These are phyloP conservation scores for Yponomeuta plumbellus DNA, from an alignment of 2,888 invertebrate species.

Conservation along the genomic window DNA sequence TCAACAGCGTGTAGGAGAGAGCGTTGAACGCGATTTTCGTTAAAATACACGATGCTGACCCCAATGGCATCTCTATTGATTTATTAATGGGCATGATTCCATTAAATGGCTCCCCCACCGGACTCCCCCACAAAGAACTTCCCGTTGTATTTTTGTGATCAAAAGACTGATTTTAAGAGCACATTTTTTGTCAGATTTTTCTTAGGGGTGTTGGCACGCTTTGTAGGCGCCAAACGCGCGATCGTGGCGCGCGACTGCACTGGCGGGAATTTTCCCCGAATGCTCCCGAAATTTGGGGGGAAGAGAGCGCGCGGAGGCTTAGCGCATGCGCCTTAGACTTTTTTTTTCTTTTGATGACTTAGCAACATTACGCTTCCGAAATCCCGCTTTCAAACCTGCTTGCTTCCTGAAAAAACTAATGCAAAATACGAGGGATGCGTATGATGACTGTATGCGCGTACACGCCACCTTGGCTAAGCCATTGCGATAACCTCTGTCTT, in stretches of 20 bases:
- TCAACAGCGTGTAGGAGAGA: conserved; percentile 31
- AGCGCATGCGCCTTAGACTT: conserved; percentile 11
- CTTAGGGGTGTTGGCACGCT: neutral
- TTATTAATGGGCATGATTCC: conserved; percentile 39
- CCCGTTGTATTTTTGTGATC: neutral
- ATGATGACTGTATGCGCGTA: too few relatives aligned
- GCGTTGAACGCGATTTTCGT: neutral
- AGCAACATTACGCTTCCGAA: neutral
- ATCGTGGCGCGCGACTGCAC: conserved; percentile 35
- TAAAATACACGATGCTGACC: conserved; percentile 18
- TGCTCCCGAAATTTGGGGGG: conserved; percentile 6
- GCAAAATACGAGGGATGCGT: too few relatives aligned
- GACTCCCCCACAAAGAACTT: conserved; percentile 13
- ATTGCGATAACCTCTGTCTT: too few relatives aligned
- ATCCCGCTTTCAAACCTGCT: too few relatives aligned
- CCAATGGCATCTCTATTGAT: conserved; percentile 36
- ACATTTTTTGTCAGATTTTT: neutral
- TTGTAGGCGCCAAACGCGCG: conserved; percentile 26
- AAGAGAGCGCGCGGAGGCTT: neutral
- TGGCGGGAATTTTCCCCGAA: conserved; percentile 45
- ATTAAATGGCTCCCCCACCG: conserved; percentile 15
- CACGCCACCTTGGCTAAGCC: too few relatives aligned
- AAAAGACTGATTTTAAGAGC: neutral
- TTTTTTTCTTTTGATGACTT: neutral
- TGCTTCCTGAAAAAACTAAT: too few relatives aligned